A percentile compares a stretch with the other conserved stretches of the same genome.
These are phyloP conservation scores for Octonoba sinensis DNA, from an alignment of 2,888 invertebrate genomes.

Conservation along the genomic window DNA sequence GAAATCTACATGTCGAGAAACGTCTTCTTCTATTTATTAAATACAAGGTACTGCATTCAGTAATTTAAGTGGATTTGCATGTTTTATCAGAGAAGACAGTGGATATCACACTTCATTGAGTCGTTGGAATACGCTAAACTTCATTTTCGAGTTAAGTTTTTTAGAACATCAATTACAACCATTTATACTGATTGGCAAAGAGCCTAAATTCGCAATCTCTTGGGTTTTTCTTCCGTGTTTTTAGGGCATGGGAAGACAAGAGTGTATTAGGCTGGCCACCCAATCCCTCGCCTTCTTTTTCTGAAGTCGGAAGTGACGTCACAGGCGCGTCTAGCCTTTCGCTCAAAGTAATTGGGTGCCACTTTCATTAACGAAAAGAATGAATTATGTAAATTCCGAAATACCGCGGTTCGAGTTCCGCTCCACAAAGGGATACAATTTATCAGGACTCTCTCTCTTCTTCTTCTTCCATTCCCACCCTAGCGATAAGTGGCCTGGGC, in stretches of 20 bases:
- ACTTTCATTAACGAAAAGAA: constrained; percentile 64
- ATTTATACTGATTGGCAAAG: too few relatives aligned
- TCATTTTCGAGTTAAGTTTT: too few relatives aligned
- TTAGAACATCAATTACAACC: too few relatives aligned
- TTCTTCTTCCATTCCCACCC: constrained; percentile 1
- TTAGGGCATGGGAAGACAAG: not conserved
- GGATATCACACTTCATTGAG: too few relatives aligned
- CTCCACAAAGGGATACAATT: constrained; percentile 34
- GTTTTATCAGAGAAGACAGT: too few relatives aligned
- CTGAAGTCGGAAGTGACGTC: constrained; percentile 32
- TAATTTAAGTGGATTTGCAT: too few relatives aligned
- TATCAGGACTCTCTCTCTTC: constrained; percentile 24
- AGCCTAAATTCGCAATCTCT: too few relatives aligned
- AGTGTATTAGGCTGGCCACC: not conserved
- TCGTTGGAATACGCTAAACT: too few relatives aligned
- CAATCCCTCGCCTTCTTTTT: constrained; percentile 13
- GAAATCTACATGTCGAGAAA: too few relatives aligned
- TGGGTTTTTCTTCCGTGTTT: not conserved
- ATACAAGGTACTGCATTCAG: too few relatives aligned
- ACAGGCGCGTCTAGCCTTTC: constrained; percentile 2
- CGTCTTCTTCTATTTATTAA: too few relatives aligned
- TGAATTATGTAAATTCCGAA: constrained; percentile 63
- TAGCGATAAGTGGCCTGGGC: constrained; percentile 44
- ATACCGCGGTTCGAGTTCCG: constrained; percentile 48
- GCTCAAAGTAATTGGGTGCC: constrained; percentile 60